Conservation (phyloP, 2,888 invertebrate genomes). For the Xylota segnis region DNA sequence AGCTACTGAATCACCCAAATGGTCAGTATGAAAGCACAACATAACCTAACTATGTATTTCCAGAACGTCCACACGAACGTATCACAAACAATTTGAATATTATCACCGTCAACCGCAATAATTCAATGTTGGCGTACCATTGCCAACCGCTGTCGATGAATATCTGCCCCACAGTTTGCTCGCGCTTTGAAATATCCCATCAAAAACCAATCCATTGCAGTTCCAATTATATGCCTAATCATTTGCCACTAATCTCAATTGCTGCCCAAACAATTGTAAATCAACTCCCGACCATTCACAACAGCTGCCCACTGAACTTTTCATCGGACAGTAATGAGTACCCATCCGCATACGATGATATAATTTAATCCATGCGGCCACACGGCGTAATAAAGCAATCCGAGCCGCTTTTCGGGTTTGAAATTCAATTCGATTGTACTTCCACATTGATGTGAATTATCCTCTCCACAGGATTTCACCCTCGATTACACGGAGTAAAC, state of each 20-base stretch:
- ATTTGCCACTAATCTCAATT: not conserved
- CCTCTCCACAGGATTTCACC: not conserved
- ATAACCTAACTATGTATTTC: too few relatives aligned
- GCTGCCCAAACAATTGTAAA: not conserved
- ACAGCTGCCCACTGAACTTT: not conserved
- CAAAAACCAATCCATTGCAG: too few relatives aligned
- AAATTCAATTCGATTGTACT: conserved; percentile 4
- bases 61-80: too few relatives aligned
- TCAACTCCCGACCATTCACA: not conserved
- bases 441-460: not conserved
- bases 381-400: not conserved
- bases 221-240: not conserved
- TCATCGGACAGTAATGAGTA: not conserved
- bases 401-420: not conserved
- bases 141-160: too few relatives aligned
- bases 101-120: too few relatives aligned
- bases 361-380: not conserved
- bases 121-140: too few relatives aligned
- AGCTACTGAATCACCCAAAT: too few relatives aligned
- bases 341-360: not conserved
- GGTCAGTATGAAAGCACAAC: too few relatives aligned
- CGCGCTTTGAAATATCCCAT: too few relatives aligned
- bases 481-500: conserved; percentile 7
- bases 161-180: too few relatives aligned
- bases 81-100: too few relatives aligned